A percentile compares a stretch with the other conserved stretches of the same genome.
Conservation (phyloP, 2,797 vertebrate genomes). For the Lutjanus campechanus region DNA sequence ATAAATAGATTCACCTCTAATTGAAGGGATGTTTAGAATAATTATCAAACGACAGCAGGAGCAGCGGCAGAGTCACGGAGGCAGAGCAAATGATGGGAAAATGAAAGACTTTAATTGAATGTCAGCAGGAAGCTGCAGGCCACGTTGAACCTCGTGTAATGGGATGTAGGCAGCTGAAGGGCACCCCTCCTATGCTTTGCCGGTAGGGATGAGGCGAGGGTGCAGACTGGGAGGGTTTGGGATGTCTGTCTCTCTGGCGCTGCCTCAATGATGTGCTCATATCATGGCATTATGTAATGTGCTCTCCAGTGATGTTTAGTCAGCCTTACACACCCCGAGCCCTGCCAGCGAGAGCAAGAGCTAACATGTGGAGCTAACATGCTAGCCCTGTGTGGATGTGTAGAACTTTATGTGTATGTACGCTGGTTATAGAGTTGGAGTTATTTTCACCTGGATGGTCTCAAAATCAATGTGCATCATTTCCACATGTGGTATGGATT, state of each 20-base stretch:
- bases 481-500: constrained; percentile 25
- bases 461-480: constrained; percentile 37
- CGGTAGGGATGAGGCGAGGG: constrained; percentile 32
- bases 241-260: constrained; percentile 49
- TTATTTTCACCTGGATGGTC: constrained; percentile 7
- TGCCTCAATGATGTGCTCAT: constrained; percentile 76
- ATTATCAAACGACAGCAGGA: constrained; percentile 72
- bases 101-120: constrained; percentile 78
- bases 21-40: constrained; percentile 63
- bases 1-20: constrained; percentile 63
- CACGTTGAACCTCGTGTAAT: constrained; percentile 65
- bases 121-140: constrained; percentile 71
- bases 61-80: constrained; percentile 39
- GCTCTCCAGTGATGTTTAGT: constrained; percentile 67
- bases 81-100: constrained; percentile 67
- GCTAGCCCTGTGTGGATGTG: background rate
- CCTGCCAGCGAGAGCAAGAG: constrained; percentile 5
- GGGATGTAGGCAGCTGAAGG: constrained; percentile 72
- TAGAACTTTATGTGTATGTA: background rate
- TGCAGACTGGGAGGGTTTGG: constrained; percentile 24
- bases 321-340: constrained; percentile 44
- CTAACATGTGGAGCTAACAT: constrained; percentile 22
- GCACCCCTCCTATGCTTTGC: constrained; percentile 65
- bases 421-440: background rate
- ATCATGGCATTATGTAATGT: constrained; percentile 71